Conservation (phyloP, 2,113 vertebrate genomes). For the Typhlomys cinereus region DNA sequence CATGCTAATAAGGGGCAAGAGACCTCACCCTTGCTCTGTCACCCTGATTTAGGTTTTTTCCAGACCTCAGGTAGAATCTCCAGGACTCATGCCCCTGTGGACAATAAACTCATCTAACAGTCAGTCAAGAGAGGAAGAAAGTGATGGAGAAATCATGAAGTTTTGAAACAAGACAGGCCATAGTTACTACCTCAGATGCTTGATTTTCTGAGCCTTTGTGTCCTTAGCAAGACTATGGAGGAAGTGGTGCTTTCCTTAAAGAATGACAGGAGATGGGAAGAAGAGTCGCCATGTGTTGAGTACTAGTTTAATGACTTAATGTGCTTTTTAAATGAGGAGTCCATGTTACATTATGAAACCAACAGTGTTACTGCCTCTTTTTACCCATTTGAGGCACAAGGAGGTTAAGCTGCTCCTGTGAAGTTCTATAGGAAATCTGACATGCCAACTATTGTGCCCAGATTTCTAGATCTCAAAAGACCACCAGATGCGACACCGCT, state of each 20-base stretch:
- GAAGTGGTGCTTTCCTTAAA: not conserved
- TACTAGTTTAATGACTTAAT: not conserved
- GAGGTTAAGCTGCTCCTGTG: not conserved
- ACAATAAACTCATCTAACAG: not conserved
- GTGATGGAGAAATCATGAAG: not conserved
- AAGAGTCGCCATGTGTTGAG: not conserved
- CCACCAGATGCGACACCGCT: no score
- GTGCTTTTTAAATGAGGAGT: slow-evolving; percentile 5
- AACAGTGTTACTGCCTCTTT: not conserved
- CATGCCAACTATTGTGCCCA: no score
- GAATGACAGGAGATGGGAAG: not conserved
- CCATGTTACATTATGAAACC: not conserved
- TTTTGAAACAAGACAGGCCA: slow-evolving; percentile 2
- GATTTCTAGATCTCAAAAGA: no score
- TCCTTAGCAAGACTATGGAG: not conserved
- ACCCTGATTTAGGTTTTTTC: not conserved
- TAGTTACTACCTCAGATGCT: not conserved
- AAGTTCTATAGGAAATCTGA: no score
- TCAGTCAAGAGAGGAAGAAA: not conserved
- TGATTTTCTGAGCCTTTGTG: slow-evolving; percentile 30
- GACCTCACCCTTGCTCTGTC: slow-evolving; percentile 6
- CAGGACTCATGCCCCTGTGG: not conserved
- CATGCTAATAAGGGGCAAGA: not conserved
- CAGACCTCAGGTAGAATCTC: not conserved
- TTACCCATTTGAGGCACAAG: not conserved